Percentiles rank a stretch among this genome's conserved stretches.
These are phyloP conservation scores for Coryphaenoides rupestris DNA, from an alignment of 2,113 vertebrate species.

Conservation along the genomic window DNA sequence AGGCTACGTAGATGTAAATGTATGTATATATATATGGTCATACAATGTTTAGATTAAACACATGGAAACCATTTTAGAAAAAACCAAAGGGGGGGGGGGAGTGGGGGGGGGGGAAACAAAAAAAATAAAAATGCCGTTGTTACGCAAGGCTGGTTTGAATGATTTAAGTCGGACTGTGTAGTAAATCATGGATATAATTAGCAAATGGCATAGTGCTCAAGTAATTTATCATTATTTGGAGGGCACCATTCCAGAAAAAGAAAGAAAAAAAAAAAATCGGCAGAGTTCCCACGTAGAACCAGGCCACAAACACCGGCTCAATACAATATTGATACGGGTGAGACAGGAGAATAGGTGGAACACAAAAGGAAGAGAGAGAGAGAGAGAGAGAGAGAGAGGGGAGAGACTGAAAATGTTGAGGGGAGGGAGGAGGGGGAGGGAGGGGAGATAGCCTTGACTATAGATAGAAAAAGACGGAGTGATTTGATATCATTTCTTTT, in stretches of 20 bases:
- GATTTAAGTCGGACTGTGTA: conserved; percentile 99
- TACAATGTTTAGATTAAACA: conserved; percentile 98
- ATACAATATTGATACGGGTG: conserved; percentile 93
- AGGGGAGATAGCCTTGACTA: conserved; percentile 47
- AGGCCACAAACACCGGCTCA: conserved; percentile 93
- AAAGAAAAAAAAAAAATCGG: conserved; percentile 83
- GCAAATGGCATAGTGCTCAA: conserved; percentile 99
- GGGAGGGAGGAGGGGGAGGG: conserved; percentile 31
- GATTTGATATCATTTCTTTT: conserved; percentile 70
- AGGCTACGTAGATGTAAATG: conserved; percentile 54
- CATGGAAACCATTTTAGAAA: conserved; percentile 97
- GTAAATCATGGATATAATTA: conserved; percentile 99
- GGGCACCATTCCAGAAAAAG: conserved; percentile 99
- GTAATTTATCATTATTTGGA: conserved; percentile 99
- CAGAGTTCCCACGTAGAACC: conserved; percentile 93
- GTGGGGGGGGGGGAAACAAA: conserved; percentile 77
- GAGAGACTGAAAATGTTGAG: conserved; percentile 55
- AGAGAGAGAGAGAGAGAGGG: conserved; percentile 52
- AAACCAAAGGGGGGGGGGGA: no score
- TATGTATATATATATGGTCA: conserved; percentile 70
- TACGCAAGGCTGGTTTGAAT: conserved; percentile 99
- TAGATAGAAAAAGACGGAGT: conserved; percentile 48
- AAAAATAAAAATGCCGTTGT: conserved; percentile 94
- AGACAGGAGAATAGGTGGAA: conserved; percentile 55
- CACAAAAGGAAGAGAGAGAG: conserved; percentile 62